Percentiles rank a stretch among this genome's conserved stretches.
phyloP scores from a whole-genome alignment of 2,113 vertebrate genomes.

The Vanacampus margaritifer region DNA sequence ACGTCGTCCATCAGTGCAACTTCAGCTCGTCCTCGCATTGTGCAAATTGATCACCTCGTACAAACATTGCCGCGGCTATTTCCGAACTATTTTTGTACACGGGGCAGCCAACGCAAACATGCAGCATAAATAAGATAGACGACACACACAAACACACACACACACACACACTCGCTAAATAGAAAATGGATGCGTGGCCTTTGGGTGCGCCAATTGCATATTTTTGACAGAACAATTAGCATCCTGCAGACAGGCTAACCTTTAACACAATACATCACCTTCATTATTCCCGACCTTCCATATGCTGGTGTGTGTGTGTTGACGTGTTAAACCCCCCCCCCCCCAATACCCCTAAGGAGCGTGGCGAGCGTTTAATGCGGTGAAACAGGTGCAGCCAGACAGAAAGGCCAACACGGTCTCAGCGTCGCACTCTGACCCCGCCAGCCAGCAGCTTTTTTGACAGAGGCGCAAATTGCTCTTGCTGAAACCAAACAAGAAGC shows the following conservation, averaged over 20 bases:
- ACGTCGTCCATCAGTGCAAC: neutral
- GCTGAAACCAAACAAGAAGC: neutral
- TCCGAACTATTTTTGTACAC: neutral
- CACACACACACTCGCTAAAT: neutral
- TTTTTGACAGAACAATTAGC: slow-evolving; percentile 86
- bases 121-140: neutral
- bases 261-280: slow-evolving; percentile 79
- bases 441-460: slow-evolving; percentile 51
- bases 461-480: slow-evolving; percentile 36
- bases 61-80: slow-evolving; percentile 19
- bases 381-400: slow-evolving; percentile 78
- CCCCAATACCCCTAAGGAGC: slow-evolving; percentile 20
- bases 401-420: slow-evolving; percentile 75
- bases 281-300: slow-evolving; percentile 78
- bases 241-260: slow-evolving; percentile 84
- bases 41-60: slow-evolving; percentile 7
- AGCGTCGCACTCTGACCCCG: slow-evolving; percentile 58
- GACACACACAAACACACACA: neutral
- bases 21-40: slow-evolving; percentile 1
- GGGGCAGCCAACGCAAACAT: neutral
- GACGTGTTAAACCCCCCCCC: neutral
- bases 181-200: slow-evolving; percentile 75
- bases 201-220: slow-evolving; percentile 83
- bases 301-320: slow-evolving; percentile 18
- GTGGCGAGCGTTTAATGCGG: slow-evolving; percentile 64